phyloP scores from a whole-genome alignment of 2,113 vertebrate genomes.

The Potamarius usumacintae region DNA sequence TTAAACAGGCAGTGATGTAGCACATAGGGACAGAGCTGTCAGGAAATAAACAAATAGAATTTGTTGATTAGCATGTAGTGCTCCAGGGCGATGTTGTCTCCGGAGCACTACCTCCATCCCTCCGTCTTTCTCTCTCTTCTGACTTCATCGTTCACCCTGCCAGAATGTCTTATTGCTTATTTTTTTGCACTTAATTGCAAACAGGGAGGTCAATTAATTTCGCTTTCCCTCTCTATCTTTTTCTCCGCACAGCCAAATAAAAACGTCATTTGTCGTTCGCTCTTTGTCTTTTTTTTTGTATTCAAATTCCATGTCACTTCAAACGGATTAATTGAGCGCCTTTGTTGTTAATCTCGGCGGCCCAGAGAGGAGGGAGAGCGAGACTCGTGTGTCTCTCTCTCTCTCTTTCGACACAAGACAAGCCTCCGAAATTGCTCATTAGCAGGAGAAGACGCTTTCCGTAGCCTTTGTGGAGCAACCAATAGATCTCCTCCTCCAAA shows the following conservation, averaged over 20 bases:
- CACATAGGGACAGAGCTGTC: conserved; percentile 29
- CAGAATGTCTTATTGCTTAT: conserved; percentile 67
- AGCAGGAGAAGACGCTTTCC: not conserved
- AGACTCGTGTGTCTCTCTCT: conserved; percentile 66
- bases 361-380: conserved; percentile 70
- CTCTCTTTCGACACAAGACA: not conserved
- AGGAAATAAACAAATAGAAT: conserved; percentile 47
- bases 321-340: conserved; percentile 74
- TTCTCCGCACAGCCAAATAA: conserved; percentile 64
- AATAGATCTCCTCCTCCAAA: not conserved
- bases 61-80: conserved; percentile 44
- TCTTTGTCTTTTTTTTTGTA: conserved; percentile 53
- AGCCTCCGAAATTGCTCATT: conserved; percentile 11
- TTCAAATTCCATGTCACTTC: conserved; percentile 76
- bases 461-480: conserved; percentile 11
- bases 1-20: conserved; percentile 36
- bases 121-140: conserved; percentile 41
- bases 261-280: conserved; percentile 27
- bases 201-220: conserved; percentile 78
- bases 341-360: conserved; percentile 77
- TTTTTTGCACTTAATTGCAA: conserved; percentile 74
- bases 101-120: not conserved
- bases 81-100: conserved; percentile 24
- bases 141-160: conserved; percentile 31
- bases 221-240: conserved; percentile 69